phyloP scores from a whole-genome alignment of 2,888 invertebrate genomes.

The Cerceris ruficornis region DNA sequence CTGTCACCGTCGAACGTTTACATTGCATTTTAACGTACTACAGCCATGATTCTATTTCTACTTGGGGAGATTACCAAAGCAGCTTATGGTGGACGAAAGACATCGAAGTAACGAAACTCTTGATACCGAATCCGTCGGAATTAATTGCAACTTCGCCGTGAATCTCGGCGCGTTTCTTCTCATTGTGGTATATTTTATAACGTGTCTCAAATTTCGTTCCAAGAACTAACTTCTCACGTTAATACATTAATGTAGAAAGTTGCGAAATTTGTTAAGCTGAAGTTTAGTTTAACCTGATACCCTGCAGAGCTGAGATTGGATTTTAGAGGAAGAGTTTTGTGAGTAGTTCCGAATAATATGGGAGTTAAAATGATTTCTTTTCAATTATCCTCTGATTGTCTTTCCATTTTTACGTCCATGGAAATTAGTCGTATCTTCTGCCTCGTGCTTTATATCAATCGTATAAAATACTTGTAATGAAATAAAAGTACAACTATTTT shows the following conservation, averaged over 20 bases:
- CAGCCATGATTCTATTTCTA: too few species aligned
- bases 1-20: too few species aligned
- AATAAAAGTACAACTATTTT: too few species aligned
- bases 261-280: slow-evolving; percentile 24
- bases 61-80: too few species aligned
- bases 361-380: not conserved
- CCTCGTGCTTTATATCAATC: too few species aligned
- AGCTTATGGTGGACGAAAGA: too few species aligned
- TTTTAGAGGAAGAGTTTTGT: slow-evolving; percentile 15
- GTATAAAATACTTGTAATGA: too few species aligned
- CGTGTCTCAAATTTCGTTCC: not conserved
- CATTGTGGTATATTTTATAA: slow-evolving; percentile 1
- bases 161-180: not conserved
- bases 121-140: too few species aligned
- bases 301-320: slow-evolving; percentile 14
- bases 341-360: not conserved
- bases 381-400: not conserved
- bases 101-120: too few species aligned
- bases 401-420: not conserved
- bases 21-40: too few species aligned
- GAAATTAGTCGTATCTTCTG: too few species aligned
- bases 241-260: slow-evolving; percentile 27
- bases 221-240: slow-evolving; percentile 23
- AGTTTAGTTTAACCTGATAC: slow-evolving; percentile 20
- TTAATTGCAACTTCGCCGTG: not conserved